A percentile compares a stretch with the other conserved stretches of the same genome.
Evolutionary conservation across 2,113 vertebrate species (phyloP).

Genomic region (Perca schrenkii): DNA sequence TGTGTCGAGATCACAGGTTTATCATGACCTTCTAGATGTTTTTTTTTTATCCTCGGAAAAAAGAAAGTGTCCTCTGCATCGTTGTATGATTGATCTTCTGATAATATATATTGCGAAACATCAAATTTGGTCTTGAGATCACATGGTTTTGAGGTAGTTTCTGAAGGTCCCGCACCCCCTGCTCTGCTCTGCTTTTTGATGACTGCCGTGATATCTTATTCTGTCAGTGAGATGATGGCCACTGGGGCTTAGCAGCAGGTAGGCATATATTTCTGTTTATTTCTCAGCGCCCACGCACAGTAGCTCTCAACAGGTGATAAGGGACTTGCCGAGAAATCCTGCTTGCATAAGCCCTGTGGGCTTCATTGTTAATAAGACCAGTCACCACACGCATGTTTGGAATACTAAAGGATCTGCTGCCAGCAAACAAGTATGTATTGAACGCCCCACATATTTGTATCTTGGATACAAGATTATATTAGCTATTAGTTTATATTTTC

Average conservation of each 20-base stretch:
- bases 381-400: conserved; percentile 50
- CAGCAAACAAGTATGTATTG: not conserved
- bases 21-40: not conserved
- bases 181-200: conserved; percentile 6
- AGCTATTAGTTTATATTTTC: too few species aligned
- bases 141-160: not conserved
- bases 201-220: conserved; percentile 59
- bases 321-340: conserved; percentile 57
- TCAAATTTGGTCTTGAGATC: not conserved
- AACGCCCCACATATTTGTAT: too few species aligned
- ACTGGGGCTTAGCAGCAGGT: conserved; percentile 48
- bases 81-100: not conserved
- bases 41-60: not conserved
- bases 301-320: conserved; percentile 66
- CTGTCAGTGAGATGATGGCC: conserved; percentile 63
- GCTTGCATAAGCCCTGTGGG: conserved; percentile 49
- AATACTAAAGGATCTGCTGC: conserved; percentile 61
- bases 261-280: conserved; percentile 54
- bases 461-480: too few species aligned
- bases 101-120: not conserved
- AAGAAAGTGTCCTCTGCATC: not conserved
- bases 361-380: conserved; percentile 68
- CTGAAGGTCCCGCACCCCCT: conserved; percentile 4
- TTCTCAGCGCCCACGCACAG: conserved; percentile 37
- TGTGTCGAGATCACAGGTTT: not conserved